A percentile compares a stretch with the other conserved stretches of the same genome.
Evolutionary conservation across 2,113 vertebrate genomes (phyloP).

Genomic region (Lamprologus ornatipinnis): DNA sequence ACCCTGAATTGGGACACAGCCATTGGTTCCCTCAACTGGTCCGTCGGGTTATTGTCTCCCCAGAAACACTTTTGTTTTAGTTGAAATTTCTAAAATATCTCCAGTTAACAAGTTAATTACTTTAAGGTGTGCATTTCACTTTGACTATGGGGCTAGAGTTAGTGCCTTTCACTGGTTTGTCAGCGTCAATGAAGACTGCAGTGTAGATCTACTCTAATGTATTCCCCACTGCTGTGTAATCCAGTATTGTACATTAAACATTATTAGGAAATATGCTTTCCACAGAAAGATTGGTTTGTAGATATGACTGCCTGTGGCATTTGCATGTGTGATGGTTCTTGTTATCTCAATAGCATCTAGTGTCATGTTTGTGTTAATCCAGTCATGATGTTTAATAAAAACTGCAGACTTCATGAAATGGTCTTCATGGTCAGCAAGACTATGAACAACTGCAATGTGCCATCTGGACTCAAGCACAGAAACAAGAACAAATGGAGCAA

Average conservation of each 20-base stretch:
- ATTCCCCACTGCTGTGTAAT: neutral
- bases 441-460: neutral
- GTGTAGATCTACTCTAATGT: neutral
- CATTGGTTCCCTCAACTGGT: neutral
- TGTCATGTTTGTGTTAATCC: neutral
- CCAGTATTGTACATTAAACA: neutral
- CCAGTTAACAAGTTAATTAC: neutral
- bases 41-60: neutral
- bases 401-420: neutral
- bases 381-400: neutral
- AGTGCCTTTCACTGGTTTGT: neutral
- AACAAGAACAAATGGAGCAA: neutral
- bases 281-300: neutral
- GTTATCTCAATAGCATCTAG: neutral
- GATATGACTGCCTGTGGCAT: neutral
- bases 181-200: neutral
- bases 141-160: neutral
- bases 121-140: neutral
- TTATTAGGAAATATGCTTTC: neutral
- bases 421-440: neutral
- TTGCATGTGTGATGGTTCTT: neutral
- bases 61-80: neutral
- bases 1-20: too few relatives aligned
- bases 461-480: neutral
- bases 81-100: neutral